phyloP scores from a whole-genome alignment of 2,797 vertebrate genomes.

The Aythya fuligula region DNA sequence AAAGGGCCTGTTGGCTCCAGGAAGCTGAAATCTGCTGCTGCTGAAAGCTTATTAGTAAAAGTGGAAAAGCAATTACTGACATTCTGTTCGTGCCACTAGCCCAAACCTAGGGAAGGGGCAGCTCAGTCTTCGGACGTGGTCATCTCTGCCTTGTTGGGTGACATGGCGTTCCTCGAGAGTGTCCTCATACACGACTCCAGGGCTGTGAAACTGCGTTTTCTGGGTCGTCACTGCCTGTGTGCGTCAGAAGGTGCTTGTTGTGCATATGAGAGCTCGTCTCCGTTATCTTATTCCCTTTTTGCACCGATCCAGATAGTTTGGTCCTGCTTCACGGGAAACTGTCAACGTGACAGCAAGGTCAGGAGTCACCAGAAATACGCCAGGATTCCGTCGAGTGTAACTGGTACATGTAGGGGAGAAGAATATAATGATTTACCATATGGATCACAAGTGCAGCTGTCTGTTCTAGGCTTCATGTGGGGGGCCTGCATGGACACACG shows the following conservation, averaged over 20 bases:
- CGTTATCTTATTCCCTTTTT: background rate
- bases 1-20: slow-evolving; percentile 76
- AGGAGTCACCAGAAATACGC: background rate
- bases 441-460: background rate
- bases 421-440: background rate
- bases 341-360: background rate
- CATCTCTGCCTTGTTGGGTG: background rate
- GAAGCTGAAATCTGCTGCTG: slow-evolving; percentile 75
- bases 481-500: background rate
- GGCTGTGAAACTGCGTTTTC: background rate
- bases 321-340: background rate
- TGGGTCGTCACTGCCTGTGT: background rate
- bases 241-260: background rate
- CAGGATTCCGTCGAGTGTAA: background rate
- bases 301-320: fast-evolving
- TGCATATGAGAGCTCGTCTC: fast-evolving
- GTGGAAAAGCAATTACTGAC: slow-evolving; percentile 75
- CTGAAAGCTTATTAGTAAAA: slow-evolving; percentile 77
- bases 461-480: background rate
- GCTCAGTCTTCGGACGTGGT: background rate
- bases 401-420: background rate
- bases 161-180: background rate
- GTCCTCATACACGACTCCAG: background rate
- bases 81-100: slow-evolving; percentile 42
- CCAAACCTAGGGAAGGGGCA: background rate